A percentile compares a stretch with the other conserved stretches of the same genome.
phyloP scores from a whole-genome alignment of 2,888 invertebrate genomes.

The Oligia strigilis region DNA sequence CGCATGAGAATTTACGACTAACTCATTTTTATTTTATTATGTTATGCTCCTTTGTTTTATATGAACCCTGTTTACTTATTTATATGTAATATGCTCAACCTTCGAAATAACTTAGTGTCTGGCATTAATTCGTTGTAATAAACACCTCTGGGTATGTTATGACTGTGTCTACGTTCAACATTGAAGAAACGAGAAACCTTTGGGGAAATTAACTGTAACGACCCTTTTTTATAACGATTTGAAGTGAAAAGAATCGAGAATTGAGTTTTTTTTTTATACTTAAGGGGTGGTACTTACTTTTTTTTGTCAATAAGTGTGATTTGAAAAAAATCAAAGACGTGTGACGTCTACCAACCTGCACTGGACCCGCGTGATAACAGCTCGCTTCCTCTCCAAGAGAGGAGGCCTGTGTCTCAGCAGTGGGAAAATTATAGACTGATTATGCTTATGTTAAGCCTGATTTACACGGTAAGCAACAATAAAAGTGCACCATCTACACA shows the following conservation, averaged over 20 bases:
- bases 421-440: too few relatives aligned
- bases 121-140: conserved; percentile 53
- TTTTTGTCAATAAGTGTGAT: background rate
- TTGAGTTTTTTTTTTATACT: conserved; percentile 21
- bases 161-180: conserved; percentile 61
- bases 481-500: background rate
- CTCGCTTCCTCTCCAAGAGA: too few relatives aligned
- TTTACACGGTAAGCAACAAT: background rate
- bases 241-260: conserved; percentile 38
- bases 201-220: conserved; percentile 70
- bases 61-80: conserved; percentile 42
- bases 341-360: background rate
- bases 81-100: conserved; percentile 30
- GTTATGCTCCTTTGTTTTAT: conserved; percentile 4
- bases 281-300: background rate
- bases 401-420: too few relatives aligned
- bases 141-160: conserved; percentile 57
- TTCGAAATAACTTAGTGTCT: conserved; percentile 44
- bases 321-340: background rate
- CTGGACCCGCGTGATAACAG: background rate
- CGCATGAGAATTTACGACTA: conserved; percentile 14
- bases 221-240: conserved; percentile 55
- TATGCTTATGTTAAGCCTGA: background rate
- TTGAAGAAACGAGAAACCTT: conserved; percentile 69
- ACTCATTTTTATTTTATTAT: conserved; percentile 40